Evolutionary conservation across 1,140 invertebrate genomes (phyloP), one percentile per base, ranked within the genome.

Genomic region (Bacillus rossius): DNA sequence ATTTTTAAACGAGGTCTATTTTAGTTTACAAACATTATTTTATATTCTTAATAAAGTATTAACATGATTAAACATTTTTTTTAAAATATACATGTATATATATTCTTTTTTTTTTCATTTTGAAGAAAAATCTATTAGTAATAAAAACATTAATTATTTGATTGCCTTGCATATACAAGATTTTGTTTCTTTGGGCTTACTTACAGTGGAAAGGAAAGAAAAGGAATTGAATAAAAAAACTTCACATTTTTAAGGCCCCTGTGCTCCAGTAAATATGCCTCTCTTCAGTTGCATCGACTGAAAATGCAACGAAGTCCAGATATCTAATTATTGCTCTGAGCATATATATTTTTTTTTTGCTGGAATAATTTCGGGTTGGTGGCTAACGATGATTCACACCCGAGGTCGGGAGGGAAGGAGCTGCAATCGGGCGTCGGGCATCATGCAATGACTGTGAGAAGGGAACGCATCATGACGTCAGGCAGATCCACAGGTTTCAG

Each of bases 321-420:
- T 54, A 40, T 29, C 52, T 54, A 47, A 57, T 57, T 57, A 57
- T 57, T 57, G 55, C 55, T 57, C 55, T 57, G 55, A 57, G 47
- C 23, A 34, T 34, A n/a, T n/a, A n/a, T n/a, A n/a, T n/a, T n/a
- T n/a, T n/a, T 34, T 34, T 34, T 4, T 34, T 34, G 4, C 29
- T 34, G 29, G 29, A 34, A 34, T n/a, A n/a, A 34, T 7, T 34
- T 10, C 10, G 29, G 10, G 10, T 7, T 34, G 29, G 29, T 34
- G 29, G 29, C 29, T 34, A 34, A 34, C 10, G 29, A 34, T 34
- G 29, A 34, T 34, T 34, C 29, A 34, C 29, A 34, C 29, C 29
- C 29, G 29, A 34, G 29, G 29, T 34, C 29, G 29, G 29, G 10
- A 34, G 10, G 29, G 29, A 10, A 34, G 29, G 29, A n/a, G n/a